Percentiles rank a stretch among this genome's conserved stretches.
These are phyloP conservation scores for Cuculus canorus DNA, from an alignment of 2,797 vertebrate genomes.

Conservation along the genomic window DNA sequence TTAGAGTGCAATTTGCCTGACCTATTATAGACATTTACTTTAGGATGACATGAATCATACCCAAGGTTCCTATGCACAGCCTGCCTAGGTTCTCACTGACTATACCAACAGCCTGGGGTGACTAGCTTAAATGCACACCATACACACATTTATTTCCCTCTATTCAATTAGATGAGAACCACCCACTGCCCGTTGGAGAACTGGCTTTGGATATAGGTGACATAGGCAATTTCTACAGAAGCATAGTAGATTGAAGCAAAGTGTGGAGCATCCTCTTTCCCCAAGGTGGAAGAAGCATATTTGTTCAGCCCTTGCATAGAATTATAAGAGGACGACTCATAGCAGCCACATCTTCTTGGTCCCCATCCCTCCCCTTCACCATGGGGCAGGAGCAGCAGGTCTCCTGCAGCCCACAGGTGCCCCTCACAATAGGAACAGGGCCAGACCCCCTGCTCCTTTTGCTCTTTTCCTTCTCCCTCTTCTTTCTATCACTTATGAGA, in stretches of 20 bases:
- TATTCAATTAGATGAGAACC: not conserved
- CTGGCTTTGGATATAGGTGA: not conserved
- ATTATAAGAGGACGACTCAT: not conserved
- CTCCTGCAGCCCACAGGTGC: not conserved
- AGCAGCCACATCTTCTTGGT: not conserved
- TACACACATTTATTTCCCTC: not conserved
- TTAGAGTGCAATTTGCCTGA: conserved; percentile 39
- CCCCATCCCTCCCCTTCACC: not conserved
- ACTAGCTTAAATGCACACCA: not conserved
- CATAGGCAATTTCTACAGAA: not conserved
- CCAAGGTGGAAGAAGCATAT: not conserved
- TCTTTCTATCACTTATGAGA: not conserved
- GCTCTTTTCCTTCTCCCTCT: not conserved
- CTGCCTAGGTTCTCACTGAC: not conserved
- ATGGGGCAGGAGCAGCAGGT: not conserved
- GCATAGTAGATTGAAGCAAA: not conserved
- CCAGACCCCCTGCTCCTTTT: rapidly evolving
- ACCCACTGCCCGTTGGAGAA: not conserved
- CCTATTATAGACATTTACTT: not conserved
- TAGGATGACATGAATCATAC: conserved; percentile 13
- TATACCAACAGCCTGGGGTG: not conserved
- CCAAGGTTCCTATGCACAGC: not conserved
- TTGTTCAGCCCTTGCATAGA: not conserved
- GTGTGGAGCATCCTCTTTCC: not conserved
- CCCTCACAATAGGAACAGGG: not conserved